These are phyloP conservation scores for Parambassis ranga DNA, from an alignment of 2,797 vertebrate genomes.

Conservation along the genomic window DNA sequence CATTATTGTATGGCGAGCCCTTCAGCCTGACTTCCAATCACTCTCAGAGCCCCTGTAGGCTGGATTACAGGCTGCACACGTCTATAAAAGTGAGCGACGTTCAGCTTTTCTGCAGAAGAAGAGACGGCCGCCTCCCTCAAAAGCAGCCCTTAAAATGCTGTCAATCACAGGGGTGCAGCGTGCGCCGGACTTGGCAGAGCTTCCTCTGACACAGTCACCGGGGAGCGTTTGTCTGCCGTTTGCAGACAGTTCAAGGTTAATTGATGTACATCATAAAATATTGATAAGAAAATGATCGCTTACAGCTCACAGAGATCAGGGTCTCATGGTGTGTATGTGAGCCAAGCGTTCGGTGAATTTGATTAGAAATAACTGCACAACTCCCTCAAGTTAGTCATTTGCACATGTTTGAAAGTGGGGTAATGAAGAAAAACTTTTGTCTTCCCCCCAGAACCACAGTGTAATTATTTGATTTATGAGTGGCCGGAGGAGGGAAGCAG, in stretches of 20 bases:
- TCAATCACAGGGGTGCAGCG: slow-evolving; percentile 52
- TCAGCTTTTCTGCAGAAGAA: slow-evolving; percentile 41
- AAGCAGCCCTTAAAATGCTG: slow-evolving; percentile 55
- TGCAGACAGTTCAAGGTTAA: slow-evolving; percentile 77
- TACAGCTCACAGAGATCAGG: slow-evolving; percentile 15
- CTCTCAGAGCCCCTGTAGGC: slow-evolving; percentile 28
- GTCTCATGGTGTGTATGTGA: slow-evolving; percentile 14
- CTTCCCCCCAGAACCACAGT: slow-evolving; percentile 49
- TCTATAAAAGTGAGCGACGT: slow-evolving; percentile 33
- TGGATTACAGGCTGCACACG: slow-evolving; percentile 40
- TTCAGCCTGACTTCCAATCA: slow-evolving; percentile 10
- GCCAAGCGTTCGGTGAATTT: slow-evolving; percentile 16
- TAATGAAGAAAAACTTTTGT: slow-evolving; percentile 66
- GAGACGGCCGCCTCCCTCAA: slow-evolving; percentile 31
- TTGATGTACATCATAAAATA: slow-evolving; percentile 74
- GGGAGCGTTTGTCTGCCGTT: slow-evolving; percentile 61
- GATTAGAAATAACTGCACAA: slow-evolving; percentile 6
- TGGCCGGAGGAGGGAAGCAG: slow-evolving; percentile 41
- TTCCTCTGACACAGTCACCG: slow-evolving; percentile 43
- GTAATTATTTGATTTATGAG: slow-evolving; percentile 73
- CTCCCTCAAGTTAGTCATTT: slow-evolving; percentile 57
- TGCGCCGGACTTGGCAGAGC: slow-evolving; percentile 36
- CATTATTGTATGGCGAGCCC: slow-evolving; percentile 24
- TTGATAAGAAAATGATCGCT: slow-evolving; percentile 68
- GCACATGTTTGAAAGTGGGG: slow-evolving; percentile 62